phyloP scores from a whole-genome alignment of 2,797 vertebrate species.

The Falco columbarius region DNA sequence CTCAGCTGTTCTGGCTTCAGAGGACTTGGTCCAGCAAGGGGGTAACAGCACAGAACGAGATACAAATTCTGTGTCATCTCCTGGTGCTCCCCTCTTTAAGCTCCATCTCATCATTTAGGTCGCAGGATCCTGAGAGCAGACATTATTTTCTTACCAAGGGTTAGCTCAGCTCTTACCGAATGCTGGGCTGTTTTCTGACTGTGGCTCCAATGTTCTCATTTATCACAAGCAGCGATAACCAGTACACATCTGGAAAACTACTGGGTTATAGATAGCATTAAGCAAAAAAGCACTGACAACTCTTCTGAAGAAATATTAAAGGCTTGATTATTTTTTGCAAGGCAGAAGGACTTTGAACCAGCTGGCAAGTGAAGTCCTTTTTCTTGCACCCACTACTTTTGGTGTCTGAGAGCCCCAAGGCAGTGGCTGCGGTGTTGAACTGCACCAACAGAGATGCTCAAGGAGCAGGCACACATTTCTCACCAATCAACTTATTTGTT shows the following conservation, averaged over 20 bases:
- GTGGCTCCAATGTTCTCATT: neutral
- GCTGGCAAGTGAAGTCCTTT: neutral
- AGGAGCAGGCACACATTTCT: neutral
- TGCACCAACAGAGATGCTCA: neutral
- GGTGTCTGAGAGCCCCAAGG: neutral
- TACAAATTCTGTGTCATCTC: neutral
- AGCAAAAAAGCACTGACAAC: neutral
- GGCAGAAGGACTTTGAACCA: neutral
- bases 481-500: neutral
- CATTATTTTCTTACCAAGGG: neutral
- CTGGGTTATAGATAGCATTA: neutral
- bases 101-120: neutral
- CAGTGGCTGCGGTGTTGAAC: fast-evolving
- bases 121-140: neutral
- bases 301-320: neutral
- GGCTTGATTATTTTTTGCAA: neutral
- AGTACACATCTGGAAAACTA: neutral
- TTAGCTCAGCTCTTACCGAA: neutral
- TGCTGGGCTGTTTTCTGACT: neutral
- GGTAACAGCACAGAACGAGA: neutral
- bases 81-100: neutral
- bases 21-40: neutral
- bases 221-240: neutral
- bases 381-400: neutral
- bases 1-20: neutral